Conservation (phyloP, 2,113 vertebrate genomes). For the Mirza zaza region DNA sequence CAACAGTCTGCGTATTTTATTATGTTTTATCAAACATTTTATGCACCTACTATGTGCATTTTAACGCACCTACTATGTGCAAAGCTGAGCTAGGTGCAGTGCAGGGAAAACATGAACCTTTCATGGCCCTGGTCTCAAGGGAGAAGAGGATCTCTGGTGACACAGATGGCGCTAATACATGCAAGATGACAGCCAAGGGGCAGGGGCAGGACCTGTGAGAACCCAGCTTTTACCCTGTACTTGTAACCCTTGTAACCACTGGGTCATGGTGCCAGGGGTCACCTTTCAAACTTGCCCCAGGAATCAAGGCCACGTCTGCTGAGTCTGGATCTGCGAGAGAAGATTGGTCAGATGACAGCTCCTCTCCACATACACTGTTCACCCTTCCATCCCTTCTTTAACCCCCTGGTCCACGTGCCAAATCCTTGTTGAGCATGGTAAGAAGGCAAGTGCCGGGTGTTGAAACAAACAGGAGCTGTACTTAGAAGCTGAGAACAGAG, state of each 20-base stretch:
- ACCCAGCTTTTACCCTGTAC: not conserved
- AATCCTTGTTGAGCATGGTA: not conserved
- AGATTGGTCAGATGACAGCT: not conserved
- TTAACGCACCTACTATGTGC: not conserved
- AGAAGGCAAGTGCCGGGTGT: not conserved
- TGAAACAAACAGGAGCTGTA: not conserved
- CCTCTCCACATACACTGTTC: accelerated
- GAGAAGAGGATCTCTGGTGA: not conserved
- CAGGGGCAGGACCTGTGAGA: not conserved
- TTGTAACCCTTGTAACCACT: too few species aligned
- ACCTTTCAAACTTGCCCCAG: not conserved
- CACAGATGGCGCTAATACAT: not conserved
- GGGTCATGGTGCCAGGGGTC: not conserved
- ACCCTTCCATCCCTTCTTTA: too few species aligned
- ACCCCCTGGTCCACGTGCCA: not conserved
- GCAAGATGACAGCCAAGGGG: not conserved
- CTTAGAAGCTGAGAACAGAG: not conserved
- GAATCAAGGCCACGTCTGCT: not conserved
- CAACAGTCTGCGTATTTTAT: not conserved
- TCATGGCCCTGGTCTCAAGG: not conserved
- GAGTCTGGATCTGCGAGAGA: not conserved
- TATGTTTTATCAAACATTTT: not conserved
- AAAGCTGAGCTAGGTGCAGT: not conserved
- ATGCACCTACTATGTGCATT: not conserved
- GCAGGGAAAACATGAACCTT: not conserved